These are phyloP conservation scores for Amphipoea lucens DNA, from an alignment of 2,888 invertebrate genomes.

Conservation along the genomic window DNA sequence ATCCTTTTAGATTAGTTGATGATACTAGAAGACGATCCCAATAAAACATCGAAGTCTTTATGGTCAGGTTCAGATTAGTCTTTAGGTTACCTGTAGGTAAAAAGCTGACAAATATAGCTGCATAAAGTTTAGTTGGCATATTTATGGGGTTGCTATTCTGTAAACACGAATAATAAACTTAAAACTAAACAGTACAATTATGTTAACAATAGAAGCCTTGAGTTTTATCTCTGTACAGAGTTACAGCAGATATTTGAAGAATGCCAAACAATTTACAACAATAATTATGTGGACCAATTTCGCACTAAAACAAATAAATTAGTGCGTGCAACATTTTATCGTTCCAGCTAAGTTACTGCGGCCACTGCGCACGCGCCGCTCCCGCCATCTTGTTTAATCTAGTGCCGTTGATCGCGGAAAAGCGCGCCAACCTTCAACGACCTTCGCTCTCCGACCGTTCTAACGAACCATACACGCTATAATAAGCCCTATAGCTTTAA, in stretches of 20 bases:
- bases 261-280: slow-evolving; percentile 32
- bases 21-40: background rate
- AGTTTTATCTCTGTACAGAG: background rate
- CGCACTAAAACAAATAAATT: slow-evolving; percentile 64
- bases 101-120: background rate
- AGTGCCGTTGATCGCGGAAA: slow-evolving; percentile 90
- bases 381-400: slow-evolving; percentile 90
- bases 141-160: background rate
- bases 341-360: slow-evolving; percentile 78
- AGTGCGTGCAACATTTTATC: slow-evolving; percentile 79
- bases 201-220: background rate
- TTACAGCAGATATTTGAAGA: slow-evolving; percentile 21
- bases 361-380: slow-evolving; percentile 88
- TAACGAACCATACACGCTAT: slow-evolving; percentile 73
- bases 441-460: slow-evolving; percentile 89
- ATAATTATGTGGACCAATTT: slow-evolving; percentile 35
- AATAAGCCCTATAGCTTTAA: slow-evolving; percentile 63
- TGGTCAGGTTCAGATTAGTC: background rate
- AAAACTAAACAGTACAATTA: background rate
- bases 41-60: background rate
- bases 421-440: slow-evolving; percentile 90
- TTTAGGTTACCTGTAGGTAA: background rate
- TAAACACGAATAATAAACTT: background rate
- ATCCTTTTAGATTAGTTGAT: background rate
- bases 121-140: background rate